Base-by-base conservation (phyloP, 2,797 vertebrate species). In the Trachurus trachurus region DNA sequence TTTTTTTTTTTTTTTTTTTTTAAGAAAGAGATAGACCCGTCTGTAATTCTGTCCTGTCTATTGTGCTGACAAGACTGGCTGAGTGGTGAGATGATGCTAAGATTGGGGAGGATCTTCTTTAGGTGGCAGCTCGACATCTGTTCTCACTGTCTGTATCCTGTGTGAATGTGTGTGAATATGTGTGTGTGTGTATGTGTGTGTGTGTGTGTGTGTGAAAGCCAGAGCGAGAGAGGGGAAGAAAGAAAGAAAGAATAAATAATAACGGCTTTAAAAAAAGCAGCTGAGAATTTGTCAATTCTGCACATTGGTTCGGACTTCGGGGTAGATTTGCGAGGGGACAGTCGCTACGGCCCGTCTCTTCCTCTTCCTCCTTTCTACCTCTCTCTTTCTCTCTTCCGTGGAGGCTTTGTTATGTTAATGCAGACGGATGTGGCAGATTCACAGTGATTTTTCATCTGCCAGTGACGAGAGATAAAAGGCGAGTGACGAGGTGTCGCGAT, bases 331-430 rank as follows among this genome's bases (percentile, higher is more conserved):
- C 88, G 82, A 78, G 80, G 80, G 90, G 92, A 92, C 91, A 88
- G 88, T 90, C 44, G 64, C 81, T 93, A 49, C 93, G 96, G 77
- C 85, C 87, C 84, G 78, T 62, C 67, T 47, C 72, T 49, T 64
- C 1, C 52, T 31, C 45, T 94, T 92, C 89, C 58, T 61, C 26
- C 61, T 63, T 56, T 95, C 94, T 91, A 40, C 66, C 71, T 60
- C 83, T 73, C 76, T 94, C 64, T 31, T 94, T 93, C 94, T 95
- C 95, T 93, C 95, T 92, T 93, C 96, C 95, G 96, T 91, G 69
- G 92, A 94, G 96, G 96, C 97, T 99, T 98, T 99, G 97, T 98
- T 98, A 98, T 99, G 97, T 96, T 98, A 99, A 99, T 99, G 96
- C 94, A 84, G 95, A 95, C 96, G 96, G 97, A 98, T 97, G 97